Percentiles rank a stretch among this genome's conserved stretches.
Conservation (phyloP, 2,797 vertebrate species). For the Oreochromis mossambicus region DNA sequence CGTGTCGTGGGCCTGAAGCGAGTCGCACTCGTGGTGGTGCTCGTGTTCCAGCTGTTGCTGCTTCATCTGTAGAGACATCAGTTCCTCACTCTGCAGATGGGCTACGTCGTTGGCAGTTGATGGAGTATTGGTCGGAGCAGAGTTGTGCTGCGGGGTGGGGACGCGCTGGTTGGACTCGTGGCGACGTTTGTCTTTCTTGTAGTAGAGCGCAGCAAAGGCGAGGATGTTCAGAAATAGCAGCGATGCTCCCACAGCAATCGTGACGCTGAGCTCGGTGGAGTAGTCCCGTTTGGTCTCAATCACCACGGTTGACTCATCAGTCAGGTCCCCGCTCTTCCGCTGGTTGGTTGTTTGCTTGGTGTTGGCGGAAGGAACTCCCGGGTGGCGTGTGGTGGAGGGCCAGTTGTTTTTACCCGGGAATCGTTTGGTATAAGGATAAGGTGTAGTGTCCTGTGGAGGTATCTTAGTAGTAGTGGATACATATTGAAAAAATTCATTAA, state of each 20-base stretch:
- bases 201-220: conserved; percentile 92
- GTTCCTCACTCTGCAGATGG: conserved; percentile 88
- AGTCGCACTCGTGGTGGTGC: conserved; percentile 87
- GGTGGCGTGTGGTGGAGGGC: conserved; percentile 93
- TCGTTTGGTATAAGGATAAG: conserved; percentile 89
- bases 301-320: conserved; percentile 84
- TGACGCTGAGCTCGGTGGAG: conserved; percentile 91
- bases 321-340: conserved; percentile 76
- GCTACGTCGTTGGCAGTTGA: conserved; percentile 83
- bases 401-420: conserved; percentile 88
- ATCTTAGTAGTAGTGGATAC: conserved; percentile 96
- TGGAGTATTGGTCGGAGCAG: not conserved
- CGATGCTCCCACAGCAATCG: conserved; percentile 91
- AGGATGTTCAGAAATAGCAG: conserved; percentile 94
- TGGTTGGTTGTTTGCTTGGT: conserved; percentile 88
- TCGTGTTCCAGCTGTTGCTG: conserved; percentile 82
- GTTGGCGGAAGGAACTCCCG: conserved; percentile 84
- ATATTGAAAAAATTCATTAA: conserved; percentile 96
- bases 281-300: conserved; percentile 94
- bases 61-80: conserved; percentile 94
- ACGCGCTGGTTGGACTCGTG: conserved; percentile 87
- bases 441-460: conserved; percentile 91
- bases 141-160: conserved; percentile 84
- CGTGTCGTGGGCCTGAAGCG: conserved; percentile 84
- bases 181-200: conserved; percentile 94